Evolutionary conservation across 2,113 vertebrate genomes (phyloP), one percentile per base, ranked within the genome.

Genomic region (Serinus canaria): DNA sequence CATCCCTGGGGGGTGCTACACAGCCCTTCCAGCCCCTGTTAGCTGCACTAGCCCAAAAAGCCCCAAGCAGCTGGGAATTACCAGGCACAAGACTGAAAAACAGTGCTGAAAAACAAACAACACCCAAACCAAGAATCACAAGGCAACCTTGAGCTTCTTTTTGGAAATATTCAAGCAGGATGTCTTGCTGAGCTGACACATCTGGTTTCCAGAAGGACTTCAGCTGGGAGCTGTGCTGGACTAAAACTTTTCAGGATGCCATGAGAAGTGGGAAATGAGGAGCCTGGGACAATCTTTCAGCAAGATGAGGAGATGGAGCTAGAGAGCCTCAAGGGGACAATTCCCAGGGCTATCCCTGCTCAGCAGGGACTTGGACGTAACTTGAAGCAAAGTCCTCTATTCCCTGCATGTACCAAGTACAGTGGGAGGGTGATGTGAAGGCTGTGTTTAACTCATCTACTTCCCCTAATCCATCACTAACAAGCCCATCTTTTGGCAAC

Each of bases 161-260:
- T 69, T 90, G 69, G 96, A 94, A 96, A 96, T 77, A 96, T 28
- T 94, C 78, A 94, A 82, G 82, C 79, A 86, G 90, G 84, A 95
- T 73, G 56, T 89, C 94, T 82, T 82, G 86, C 81, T 93, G 93
- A 94, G 83, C 44, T 64, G 89, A 90, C 78, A 90, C 96, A 96
- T 93, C 92, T 96, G 92, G 95, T 77, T 87, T 94, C 93, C 96
- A 97, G 96, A 95, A 95, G 72, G 84, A 77, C 52, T 89, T 83
- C 41, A 74, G 84, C 88, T 90, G 73, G 39, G 18, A 96, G 60
- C 46, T 73, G 44, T 30, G 18, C 83, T 47, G 69, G 77, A 70
- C 47, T 90, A 91, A 79, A 90, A 56, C 60, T 83, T 81, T 70
- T 75, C 79, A 73, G 46, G 58, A 87, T 66, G 60, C 27, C 76